Evolutionary conservation across 2,797 vertebrate genomes (phyloP).

Genomic region (Nasua narica): DNA sequence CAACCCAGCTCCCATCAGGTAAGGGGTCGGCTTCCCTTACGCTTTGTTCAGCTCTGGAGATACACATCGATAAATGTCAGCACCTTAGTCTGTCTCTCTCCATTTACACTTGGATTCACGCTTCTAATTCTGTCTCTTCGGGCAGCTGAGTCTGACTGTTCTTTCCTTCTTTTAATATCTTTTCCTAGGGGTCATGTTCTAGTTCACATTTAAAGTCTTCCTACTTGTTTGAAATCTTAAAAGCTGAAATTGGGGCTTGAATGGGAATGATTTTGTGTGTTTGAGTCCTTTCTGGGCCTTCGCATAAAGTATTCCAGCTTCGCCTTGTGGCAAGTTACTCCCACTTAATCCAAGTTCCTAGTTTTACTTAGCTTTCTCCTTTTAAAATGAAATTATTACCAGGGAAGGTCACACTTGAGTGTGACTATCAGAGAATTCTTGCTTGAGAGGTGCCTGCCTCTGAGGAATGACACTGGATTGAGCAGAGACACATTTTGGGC

Average conservation of each 20-base stretch:
- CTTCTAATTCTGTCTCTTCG: not conserved
- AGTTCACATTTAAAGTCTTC: not conserved
- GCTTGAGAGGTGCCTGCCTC: not conserved
- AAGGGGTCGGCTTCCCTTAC: not conserved
- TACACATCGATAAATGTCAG: too few species aligned
- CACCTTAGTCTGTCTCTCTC: not conserved
- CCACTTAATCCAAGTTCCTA: not conserved
- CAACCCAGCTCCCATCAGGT: not conserved
- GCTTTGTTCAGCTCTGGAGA: not conserved
- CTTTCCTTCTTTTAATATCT: not conserved
- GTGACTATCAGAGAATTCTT: not conserved
- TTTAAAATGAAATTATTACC: constrained; percentile 17
- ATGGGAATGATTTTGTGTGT: not conserved
- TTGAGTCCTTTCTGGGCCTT: not conserved
- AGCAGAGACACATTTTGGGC: not conserved
- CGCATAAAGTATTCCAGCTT: not conserved
- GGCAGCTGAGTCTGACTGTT: not conserved
- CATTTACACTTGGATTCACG: not conserved
- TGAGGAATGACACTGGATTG: not conserved
- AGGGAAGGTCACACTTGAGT: not conserved
- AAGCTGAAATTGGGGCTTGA: not conserved
- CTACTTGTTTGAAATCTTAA: not conserved
- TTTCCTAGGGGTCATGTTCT: not conserved
- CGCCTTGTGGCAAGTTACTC: not conserved
- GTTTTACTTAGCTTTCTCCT: not conserved